Base-by-base conservation (phyloP, 2,113 vertebrate genomes). In the Equus quagga region DNA sequence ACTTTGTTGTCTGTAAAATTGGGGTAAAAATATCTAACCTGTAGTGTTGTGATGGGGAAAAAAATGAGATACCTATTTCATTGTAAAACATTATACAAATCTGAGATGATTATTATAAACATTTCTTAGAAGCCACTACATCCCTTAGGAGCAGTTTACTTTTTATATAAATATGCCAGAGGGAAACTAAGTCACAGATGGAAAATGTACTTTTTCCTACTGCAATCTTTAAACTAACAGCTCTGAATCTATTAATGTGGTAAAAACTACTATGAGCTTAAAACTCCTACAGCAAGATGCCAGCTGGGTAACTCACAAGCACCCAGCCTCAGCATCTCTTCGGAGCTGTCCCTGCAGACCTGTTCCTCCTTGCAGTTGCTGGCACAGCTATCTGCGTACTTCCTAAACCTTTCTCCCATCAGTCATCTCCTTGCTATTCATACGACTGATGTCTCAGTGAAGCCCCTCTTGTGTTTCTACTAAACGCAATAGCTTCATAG, bases 151-250 rank as follows among this genome's bases (percentile, higher is more conserved):
- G 41, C 15, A 75, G 41, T 85, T 89, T 82, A 33, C 26, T 56
- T 80, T 95, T 89, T 69, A 95, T 85, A 84, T 87, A 76, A 83
- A 76, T 92, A 54, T 2, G 62, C 69, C n/a, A 24, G 64, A 88
- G 92, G 92, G 87, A 97, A 98, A 97, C 92, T 65, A 87, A 98
- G 95, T 94, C 83, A 96, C 76, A 96, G 92, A 96, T 83, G 85
- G 75, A 91, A 93, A 96, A 96, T 65, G 17, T 86, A 56, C 41
- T 87, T 96, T 92, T 92, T 82, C 28, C 18, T 83, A 80, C 41
- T 51, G 36, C 21, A 72, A 31, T 84, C 70, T 51, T 51, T 70
- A 95, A 96, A 92, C 26, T 87, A 83, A 89, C 86, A 93, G 86
- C 17, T 96, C 64, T 56, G 1, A 51, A 93, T 69, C 51, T 93